Conservation (phyloP, 1,140 invertebrate species). For the Aphelinus certus region DNA sequence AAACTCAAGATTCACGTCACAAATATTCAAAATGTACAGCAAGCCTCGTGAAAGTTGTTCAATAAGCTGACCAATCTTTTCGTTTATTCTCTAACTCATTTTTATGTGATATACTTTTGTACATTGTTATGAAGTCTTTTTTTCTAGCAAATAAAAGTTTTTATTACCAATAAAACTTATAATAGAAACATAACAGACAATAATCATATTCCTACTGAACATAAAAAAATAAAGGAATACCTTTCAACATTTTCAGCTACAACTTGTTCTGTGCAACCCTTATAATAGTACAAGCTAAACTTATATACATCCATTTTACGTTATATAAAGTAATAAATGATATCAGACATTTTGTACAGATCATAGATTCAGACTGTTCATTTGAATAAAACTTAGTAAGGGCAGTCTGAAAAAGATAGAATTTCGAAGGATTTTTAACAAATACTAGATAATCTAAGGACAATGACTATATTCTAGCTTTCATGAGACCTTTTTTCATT, state of each 20-base stretch:
- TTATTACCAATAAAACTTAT: conserved; percentile 26
- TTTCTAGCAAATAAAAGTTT: not conserved
- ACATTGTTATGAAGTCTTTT: conserved; percentile 6
- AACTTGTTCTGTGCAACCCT: not conserved
- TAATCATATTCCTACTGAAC: conserved; percentile 9
- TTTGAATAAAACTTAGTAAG: not conserved
- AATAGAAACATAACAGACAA: conserved; percentile 32
- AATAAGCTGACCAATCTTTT: conserved; percentile 46
- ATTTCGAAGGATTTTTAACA: too few relatives aligned
- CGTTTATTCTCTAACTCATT: not conserved
- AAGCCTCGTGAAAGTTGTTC: conserved; percentile 50
- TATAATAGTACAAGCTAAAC: conserved; percentile 11
- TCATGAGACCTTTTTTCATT: not conserved
- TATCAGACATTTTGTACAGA: conserved; percentile 23
- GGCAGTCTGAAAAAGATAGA: not conserved
- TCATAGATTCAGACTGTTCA: not conserved
- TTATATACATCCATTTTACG: conserved; percentile 33
- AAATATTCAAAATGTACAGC: conserved; percentile 47
- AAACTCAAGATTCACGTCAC: conserved; percentile 37
- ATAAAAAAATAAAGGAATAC: conserved; percentile 19
- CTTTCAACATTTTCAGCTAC: not conserved
- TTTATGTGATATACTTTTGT: conserved; percentile 2
- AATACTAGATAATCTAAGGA: too few relatives aligned
- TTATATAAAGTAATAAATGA: conserved; percentile 16
- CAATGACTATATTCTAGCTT: too few relatives aligned